A percentile compares a stretch with the other conserved stretches of the same genome.
Conservation (phyloP, 2,113 vertebrate species). For the Chaetura pelagica region DNA sequence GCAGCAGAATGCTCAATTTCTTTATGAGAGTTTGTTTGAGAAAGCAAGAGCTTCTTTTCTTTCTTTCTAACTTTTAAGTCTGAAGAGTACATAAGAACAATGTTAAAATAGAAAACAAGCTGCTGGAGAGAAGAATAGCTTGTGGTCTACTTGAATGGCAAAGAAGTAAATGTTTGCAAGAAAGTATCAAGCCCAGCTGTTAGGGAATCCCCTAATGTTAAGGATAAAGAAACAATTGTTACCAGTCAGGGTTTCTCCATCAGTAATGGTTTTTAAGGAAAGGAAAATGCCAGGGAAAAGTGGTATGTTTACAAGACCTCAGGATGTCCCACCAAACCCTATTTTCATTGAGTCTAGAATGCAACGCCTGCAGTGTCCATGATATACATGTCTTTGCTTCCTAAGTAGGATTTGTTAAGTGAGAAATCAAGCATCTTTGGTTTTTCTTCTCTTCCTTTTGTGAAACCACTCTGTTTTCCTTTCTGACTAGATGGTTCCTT, state of each 20-base stretch:
- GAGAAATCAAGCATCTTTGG: not conserved
- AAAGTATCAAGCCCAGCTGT: not conserved
- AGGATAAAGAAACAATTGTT: not conserved
- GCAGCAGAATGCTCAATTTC: not conserved
- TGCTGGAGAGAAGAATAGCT: not conserved
- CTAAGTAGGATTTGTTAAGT: rapidly evolving
- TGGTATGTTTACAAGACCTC: not conserved
- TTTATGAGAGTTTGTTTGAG: not conserved
- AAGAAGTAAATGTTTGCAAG: not conserved
- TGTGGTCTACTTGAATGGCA: not conserved
- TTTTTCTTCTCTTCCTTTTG: not conserved
- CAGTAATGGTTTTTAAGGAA: not conserved
- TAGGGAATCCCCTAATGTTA: not conserved
- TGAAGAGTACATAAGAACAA: not conserved
- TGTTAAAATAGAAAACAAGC: not conserved
- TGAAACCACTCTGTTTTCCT: not conserved
- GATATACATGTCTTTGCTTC: not conserved
- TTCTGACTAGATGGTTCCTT: not conserved
- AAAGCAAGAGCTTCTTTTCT: not conserved
- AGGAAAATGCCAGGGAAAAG: not conserved
- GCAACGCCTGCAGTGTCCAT: not conserved
- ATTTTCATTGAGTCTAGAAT: not conserved
- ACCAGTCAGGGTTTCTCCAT: not conserved
- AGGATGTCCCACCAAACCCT: not conserved
- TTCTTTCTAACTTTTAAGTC: not conserved